These are phyloP conservation scores for Pelosia muscerda DNA, from an alignment of 2,888 invertebrate species.

Conservation along the genomic window DNA sequence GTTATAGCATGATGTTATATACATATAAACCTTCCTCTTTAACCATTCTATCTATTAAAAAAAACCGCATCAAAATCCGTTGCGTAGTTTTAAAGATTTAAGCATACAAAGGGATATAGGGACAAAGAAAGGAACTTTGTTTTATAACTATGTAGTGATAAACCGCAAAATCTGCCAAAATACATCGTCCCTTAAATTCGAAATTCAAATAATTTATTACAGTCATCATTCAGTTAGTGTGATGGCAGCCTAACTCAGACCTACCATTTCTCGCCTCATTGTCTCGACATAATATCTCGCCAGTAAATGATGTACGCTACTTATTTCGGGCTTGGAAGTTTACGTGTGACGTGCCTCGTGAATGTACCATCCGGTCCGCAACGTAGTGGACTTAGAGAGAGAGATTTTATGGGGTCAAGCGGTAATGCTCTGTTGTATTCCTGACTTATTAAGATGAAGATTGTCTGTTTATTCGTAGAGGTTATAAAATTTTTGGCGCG, in stretches of 20 bases:
- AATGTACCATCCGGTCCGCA: constrained; percentile 24
- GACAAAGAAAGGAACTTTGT: too few species aligned
- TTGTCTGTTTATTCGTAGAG: not conserved
- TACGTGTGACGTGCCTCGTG: constrained; percentile 21
- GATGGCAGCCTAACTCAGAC: not conserved
- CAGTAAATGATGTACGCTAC: constrained; percentile 39
- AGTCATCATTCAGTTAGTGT: not conserved
- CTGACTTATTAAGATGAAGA: not conserved
- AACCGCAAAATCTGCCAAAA: not conserved
- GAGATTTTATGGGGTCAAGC: constrained; percentile 6
- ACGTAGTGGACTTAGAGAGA: constrained; percentile 4
- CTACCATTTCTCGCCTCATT: constrained; percentile 30
- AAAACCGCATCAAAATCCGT: too few species aligned
- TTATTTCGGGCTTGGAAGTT: constrained; percentile 37
- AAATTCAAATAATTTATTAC: not conserved
- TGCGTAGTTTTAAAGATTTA: too few species aligned
- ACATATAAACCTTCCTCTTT: too few species aligned
- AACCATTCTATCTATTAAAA: too few species aligned
- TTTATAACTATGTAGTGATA: too few species aligned
- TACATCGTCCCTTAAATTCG: not conserved
- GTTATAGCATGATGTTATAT: too few species aligned
- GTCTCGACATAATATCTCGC: constrained; percentile 31
- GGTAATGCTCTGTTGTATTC: not conserved
- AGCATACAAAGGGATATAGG: too few species aligned
- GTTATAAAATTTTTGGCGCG: not conserved